Evolutionary conservation across 2,113 vertebrate genomes (phyloP), one percentile per base, ranked within the genome.

Genomic region (Glaucidium brasilianum): DNA sequence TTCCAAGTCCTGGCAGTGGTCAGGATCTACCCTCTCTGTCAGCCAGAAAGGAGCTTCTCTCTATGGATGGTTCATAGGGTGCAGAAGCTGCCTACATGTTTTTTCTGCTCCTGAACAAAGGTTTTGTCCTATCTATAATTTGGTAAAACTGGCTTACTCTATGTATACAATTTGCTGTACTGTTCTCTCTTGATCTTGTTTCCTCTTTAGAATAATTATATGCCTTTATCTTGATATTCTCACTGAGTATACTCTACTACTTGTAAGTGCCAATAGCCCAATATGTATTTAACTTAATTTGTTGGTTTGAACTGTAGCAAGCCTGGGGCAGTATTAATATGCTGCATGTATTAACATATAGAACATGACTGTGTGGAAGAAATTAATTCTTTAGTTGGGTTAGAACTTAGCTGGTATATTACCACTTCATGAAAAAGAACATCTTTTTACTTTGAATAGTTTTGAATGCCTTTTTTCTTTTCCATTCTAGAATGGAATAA

Each of bases 241-340:
- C 32, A 35, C n/a, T 69, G 53, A 58, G 15, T 79, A 27, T 76
- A 69, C 82, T 90, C 80, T 75, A 68, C 80, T 75, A 62, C 74
- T 76, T 84, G 10, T 39, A 79, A 74, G 26, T 63, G 45, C n/a
- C 67, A 66, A 29, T 43, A 88, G 41, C 15, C 59, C 32, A 58
- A 32, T 34, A 68, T 53, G 26, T 79, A 45, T 88, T 92, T 88
- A 85, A 72, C 29, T 88, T 85, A 60, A 95, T 93, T 80, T 92
- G 22, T 55, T 85, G 47, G 11, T 72, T 93, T 94, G 82, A 96
- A 88, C 50, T 55, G 30, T 63, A 73, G 59, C 15, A 85, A 90
- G 78, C 75, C 82, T 74, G 72, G 30, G 67, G 82, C 66, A 73
- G n/a, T 79, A 83, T 63, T 85, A 73, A 71, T 80, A 69, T 66